phyloP scores from a whole-genome alignment of 2,888 invertebrate species.

The Isoperla grammatica region DNA sequence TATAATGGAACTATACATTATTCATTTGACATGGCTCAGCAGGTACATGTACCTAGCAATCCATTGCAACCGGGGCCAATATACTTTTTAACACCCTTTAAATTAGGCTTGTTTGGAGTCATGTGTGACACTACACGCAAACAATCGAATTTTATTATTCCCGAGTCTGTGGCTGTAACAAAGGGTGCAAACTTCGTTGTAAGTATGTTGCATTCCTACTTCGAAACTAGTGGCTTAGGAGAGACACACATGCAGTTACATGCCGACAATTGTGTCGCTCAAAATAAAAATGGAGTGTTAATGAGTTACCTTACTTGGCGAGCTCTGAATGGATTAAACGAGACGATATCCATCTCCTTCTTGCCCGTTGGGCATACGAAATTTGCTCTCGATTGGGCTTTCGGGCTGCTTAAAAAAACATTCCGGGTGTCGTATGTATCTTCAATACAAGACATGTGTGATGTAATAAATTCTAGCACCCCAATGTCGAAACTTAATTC shows the following conservation, averaged over 20 bases:
- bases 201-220: too few species aligned
- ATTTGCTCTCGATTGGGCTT: conserved; percentile 15
- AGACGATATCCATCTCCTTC: conserved; percentile 8
- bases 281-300: conserved; percentile 28
- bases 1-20: conserved; percentile 17
- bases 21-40: conserved; percentile 28
- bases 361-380: conserved; percentile 16
- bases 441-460: too few species aligned
- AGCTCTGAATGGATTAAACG: not conserved
- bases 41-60: conserved; percentile 27
- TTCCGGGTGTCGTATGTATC: not conserved
- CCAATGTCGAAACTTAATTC: too few species aligned
- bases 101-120: conserved; percentile 26
- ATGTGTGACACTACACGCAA: conserved; percentile 25
- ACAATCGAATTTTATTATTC: conserved; percentile 22
- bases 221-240: conserved; percentile 8
- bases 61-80: conserved; percentile 26
- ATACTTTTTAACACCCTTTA: conserved; percentile 27
- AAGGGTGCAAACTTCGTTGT: too few species aligned
- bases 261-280: conserved; percentile 28
- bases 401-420: conserved; percentile 18
- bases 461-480: too few species aligned
- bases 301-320: not conserved
- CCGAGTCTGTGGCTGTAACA: conserved; percentile 11
- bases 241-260: conserved; percentile 21